Conservation (phyloP, 1,140 invertebrate species). For the Bombus cullumanus region DNA sequence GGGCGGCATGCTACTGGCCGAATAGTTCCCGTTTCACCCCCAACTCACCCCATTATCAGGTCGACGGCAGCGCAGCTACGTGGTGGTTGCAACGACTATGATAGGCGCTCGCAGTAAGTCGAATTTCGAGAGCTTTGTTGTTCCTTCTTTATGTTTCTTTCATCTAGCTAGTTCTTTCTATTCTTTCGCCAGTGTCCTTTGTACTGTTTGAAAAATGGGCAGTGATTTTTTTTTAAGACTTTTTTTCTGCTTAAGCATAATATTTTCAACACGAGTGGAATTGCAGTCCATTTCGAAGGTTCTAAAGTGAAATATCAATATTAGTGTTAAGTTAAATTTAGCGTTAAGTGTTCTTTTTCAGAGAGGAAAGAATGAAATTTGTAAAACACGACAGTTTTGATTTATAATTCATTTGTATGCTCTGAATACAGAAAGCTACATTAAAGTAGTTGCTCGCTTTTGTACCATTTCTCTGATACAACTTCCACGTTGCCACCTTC, state of each 20-base stretch:
- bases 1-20: slow-evolving; percentile 73
- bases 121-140: slow-evolving; percentile 8
- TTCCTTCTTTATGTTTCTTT: background rate
- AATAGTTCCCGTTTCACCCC: slow-evolving; percentile 60
- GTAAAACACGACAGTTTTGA: background rate
- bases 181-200: background rate
- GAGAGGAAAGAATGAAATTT: too few relatives aligned
- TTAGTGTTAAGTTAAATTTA: too few relatives aligned
- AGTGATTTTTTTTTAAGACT: too few relatives aligned
- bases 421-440: slow-evolving; percentile 34
- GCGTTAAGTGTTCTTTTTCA: too few relatives aligned
- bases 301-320: background rate
- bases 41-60: slow-evolving; percentile 60
- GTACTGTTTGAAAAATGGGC: background rate
- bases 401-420: slow-evolving; percentile 17
- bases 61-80: slow-evolving; percentile 74
- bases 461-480: background rate
- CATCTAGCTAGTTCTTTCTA: too few relatives aligned
- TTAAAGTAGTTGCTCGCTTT: slow-evolving; percentile 18
- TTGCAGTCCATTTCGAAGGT: too few relatives aligned
- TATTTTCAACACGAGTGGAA: background rate
- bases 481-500: background rate
- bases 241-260: background rate
- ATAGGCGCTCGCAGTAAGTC: slow-evolving; percentile 11
- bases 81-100: slow-evolving; percentile 65